Conservation (phyloP, 2,113 vertebrate species). For the Eira barbara region DNA sequence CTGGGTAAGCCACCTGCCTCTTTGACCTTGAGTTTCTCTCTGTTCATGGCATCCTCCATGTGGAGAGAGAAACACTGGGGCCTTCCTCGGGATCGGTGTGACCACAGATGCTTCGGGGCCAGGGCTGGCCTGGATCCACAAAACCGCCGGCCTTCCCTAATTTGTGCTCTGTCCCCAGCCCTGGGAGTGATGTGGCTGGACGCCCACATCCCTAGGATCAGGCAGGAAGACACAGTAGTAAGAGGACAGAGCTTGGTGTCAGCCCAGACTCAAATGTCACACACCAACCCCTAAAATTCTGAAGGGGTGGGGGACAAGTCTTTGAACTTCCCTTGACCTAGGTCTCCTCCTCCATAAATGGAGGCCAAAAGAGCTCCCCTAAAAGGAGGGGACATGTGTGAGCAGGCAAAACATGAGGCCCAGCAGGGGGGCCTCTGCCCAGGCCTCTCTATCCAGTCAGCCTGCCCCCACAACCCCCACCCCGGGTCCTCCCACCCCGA, state of each 20-base stretch:
- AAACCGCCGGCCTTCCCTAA: neutral
- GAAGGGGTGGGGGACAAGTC: neutral
- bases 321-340: neutral
- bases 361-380: neutral
- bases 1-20: neutral
- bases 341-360: neutral
- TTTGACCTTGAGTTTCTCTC: neutral
- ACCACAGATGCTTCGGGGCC: neutral
- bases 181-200: neutral
- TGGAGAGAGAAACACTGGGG: neutral
- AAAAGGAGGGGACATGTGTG: rapidly evolving
- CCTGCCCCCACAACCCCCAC: neutral
- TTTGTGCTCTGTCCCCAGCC: neutral
- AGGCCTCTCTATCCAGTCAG: neutral
- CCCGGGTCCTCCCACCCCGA: neutral
- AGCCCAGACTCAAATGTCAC: neutral
- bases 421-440: too few species aligned
- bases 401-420: neutral
- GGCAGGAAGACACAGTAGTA: neutral
- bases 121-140: neutral
- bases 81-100: too few species aligned
- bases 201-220: too few species aligned
- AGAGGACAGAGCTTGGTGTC: neutral
- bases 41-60: neutral
- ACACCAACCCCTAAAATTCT: neutral